These are phyloP conservation scores for Aldabrachelys gigantea DNA, from an alignment of 2,113 vertebrate species.

Conservation along the genomic window DNA sequence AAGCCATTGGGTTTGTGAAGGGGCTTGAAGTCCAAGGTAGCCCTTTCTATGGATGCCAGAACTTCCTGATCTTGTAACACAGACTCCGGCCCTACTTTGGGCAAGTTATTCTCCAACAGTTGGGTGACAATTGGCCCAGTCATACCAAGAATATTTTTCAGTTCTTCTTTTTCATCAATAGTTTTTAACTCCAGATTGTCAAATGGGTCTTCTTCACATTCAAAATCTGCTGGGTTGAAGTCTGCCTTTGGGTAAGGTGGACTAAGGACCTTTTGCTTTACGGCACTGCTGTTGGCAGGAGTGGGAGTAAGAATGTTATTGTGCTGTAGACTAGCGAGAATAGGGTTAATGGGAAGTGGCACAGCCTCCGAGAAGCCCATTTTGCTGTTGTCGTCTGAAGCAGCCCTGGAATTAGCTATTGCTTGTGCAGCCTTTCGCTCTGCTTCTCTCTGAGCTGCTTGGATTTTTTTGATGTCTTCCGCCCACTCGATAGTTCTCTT, in stretches of 20 bases:
- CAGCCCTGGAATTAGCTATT: slow-evolving; percentile 61
- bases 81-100: slow-evolving; percentile 70
- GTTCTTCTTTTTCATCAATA: slow-evolving; percentile 93
- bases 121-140: slow-evolving; percentile 77
- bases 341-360: slow-evolving; percentile 90
- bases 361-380: slow-evolving; percentile 70
- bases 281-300: slow-evolving; percentile 84
- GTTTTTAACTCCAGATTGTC: slow-evolving; percentile 98
- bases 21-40: slow-evolving; percentile 81
- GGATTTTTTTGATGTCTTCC: slow-evolving; percentile 86
- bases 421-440: slow-evolving; percentile 73
- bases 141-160: slow-evolving; percentile 89
- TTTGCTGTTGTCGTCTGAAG: slow-evolving; percentile 66
- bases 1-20: slow-evolving; percentile 95
- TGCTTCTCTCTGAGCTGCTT: slow-evolving; percentile 83
- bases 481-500: slow-evolving; percentile 90
- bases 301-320: slow-evolving; percentile 94
- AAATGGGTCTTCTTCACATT: slow-evolving; percentile 97
- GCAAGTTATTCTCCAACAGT: slow-evolving; percentile 77
- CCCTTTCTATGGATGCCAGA: slow-evolving; percentile 78
- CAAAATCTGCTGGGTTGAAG: slow-evolving; percentile 96
- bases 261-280: slow-evolving; percentile 84
- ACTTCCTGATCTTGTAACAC: slow-evolving; percentile 78
- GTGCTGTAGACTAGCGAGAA: slow-evolving; percentile 91
- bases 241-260: slow-evolving; percentile 82